Conservation (phyloP, 1,140 invertebrate genomes). For the Holotrichia oblita region DNA sequence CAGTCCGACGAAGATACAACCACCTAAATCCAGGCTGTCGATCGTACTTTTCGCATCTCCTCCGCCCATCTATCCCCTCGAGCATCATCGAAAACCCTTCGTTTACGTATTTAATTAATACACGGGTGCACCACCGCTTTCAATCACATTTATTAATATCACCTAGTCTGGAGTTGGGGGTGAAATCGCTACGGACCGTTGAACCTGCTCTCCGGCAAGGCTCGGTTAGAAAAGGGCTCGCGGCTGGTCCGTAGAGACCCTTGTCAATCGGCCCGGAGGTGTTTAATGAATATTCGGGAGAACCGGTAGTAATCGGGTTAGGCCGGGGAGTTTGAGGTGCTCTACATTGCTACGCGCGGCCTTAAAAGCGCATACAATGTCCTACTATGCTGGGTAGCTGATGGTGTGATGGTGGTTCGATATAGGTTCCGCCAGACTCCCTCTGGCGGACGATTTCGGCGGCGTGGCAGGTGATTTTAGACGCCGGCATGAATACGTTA, state of each 20-base stretch:
- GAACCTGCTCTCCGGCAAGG: not conserved
- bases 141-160: conserved; percentile 31
- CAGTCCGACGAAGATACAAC: not conserved
- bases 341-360: not conserved
- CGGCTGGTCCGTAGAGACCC: not conserved
- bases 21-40: not conserved
- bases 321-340: not conserved
- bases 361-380: not conserved
- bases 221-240: not conserved
- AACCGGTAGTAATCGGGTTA: not conserved
- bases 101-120: conserved; percentile 26
- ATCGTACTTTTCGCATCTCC: not conserved
- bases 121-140: conserved; percentile 15
- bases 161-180: not conserved
- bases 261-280: conserved; percentile 4
- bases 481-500: not conserved
- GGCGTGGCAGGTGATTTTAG: not conserved
- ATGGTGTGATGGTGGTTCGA: not conserved
- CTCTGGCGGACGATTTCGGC: not conserved
- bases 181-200: not conserved
- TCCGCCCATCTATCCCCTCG: not conserved
- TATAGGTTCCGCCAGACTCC: no score
- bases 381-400: not conserved
- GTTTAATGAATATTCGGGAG: conserved; percentile 7
- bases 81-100: not conserved